Conservation (phyloP, 2,113 vertebrate species). For the Microtus pennsylvanicus region DNA sequence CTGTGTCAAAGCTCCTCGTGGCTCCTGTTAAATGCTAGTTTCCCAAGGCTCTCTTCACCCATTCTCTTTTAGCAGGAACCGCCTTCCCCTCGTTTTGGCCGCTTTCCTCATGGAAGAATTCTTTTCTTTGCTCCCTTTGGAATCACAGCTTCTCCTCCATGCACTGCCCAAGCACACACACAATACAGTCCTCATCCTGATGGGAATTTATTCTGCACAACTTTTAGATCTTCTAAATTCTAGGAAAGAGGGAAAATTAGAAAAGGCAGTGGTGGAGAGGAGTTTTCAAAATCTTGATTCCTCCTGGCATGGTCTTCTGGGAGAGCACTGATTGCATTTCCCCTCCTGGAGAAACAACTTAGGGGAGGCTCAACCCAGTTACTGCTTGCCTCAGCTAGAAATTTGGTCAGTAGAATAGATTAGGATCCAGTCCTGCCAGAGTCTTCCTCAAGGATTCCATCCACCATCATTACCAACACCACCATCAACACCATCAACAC, state of each 20-base stretch:
- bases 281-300: neutral
- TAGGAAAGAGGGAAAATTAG: neutral
- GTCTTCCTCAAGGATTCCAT: neutral
- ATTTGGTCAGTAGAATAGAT: neutral
- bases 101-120: neutral
- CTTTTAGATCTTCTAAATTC: neutral
- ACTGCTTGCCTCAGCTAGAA: neutral
- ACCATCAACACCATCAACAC: fast-evolving
- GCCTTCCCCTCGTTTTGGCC: neutral
- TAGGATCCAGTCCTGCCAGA: neutral
- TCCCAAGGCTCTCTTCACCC: neutral
- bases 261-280: neutral
- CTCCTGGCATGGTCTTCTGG: neutral
- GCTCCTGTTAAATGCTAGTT: neutral
- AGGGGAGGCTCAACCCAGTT: neutral
- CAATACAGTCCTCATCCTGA: neutral
- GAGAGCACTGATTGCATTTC: neutral
- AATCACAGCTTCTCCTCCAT: neutral
- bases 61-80: neutral
- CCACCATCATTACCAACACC: fast-evolving
- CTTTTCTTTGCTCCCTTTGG: neutral
- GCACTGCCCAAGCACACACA: neutral
- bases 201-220: neutral
- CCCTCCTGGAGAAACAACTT: neutral
- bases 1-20: neutral